Conservation (phyloP, 2,888 invertebrate genomes). For the Eulithis prunata region DNA sequence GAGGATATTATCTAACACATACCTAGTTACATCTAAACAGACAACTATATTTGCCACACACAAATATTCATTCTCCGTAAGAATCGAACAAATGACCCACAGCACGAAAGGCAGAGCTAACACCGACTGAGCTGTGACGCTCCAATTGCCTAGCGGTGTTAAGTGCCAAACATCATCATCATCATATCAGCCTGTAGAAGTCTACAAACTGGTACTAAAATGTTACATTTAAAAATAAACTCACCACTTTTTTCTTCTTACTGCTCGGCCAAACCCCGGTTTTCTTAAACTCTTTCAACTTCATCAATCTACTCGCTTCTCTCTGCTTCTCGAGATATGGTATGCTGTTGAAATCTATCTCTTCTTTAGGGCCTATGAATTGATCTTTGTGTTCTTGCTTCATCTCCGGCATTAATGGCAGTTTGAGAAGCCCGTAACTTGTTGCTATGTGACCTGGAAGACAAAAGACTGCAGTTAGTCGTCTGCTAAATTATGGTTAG, state of each 20-base stretch:
- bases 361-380: slow-evolving; percentile 74
- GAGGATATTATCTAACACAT: too few relatives aligned
- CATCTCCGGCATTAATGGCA: slow-evolving; percentile 98
- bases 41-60: too few relatives aligned
- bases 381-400: slow-evolving; percentile 85
- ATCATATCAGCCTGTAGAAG: too few relatives aligned
- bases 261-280: slow-evolving; percentile 91
- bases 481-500: too few relatives aligned
- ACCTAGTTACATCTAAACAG: too few relatives aligned
- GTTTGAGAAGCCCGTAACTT: slow-evolving; percentile 94
- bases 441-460: slow-evolving; percentile 86
- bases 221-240: slow-evolving; percentile 7
- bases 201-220: too few relatives aligned
- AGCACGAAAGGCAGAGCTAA: too few relatives aligned
- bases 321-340: slow-evolving; percentile 91
- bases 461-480: background rate
- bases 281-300: slow-evolving; percentile 87
- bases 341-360: slow-evolving; percentile 90
- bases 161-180: too few relatives aligned
- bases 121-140: too few relatives aligned
- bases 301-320: slow-evolving; percentile 89
- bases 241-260: slow-evolving; percentile 82
- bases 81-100: too few relatives aligned
- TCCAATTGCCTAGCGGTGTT: too few relatives aligned
- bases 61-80: too few relatives aligned